These are phyloP conservation scores for Baccha elongata DNA, from an alignment of 2,888 invertebrate species.

Conservation along the genomic window DNA sequence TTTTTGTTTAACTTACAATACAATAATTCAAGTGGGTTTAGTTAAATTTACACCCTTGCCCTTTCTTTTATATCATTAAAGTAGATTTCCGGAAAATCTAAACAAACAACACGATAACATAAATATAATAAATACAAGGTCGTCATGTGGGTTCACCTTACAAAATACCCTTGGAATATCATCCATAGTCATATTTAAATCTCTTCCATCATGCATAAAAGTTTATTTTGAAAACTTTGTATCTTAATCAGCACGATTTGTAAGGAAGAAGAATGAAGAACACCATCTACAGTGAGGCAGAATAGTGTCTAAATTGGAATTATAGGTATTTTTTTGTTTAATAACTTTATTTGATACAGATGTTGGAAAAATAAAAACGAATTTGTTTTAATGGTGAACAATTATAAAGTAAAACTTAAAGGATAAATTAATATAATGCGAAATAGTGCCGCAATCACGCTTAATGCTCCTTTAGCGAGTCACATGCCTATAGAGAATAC, in stretches of 20 bases:
- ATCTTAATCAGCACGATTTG: slow-evolving; percentile 18
- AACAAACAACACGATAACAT: slow-evolving; percentile 17
- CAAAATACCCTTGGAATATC: slow-evolving; percentile 19
- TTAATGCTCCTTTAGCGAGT: too few relatives aligned
- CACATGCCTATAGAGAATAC: too few relatives aligned
- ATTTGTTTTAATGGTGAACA: too few relatives aligned
- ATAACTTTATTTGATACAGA: too few relatives aligned
- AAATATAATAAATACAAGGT: slow-evolving; percentile 1
- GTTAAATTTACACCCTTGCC: background rate
- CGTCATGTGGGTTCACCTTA: slow-evolving; percentile 27
- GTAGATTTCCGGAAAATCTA: background rate
- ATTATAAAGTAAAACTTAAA: too few relatives aligned
- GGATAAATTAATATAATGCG: too few relatives aligned
- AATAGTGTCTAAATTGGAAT: too few relatives aligned
- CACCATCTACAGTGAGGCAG: too few relatives aligned
- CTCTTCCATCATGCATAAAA: slow-evolving; percentile 23
- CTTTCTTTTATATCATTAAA: background rate
- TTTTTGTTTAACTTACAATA: background rate
- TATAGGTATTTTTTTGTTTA: too few relatives aligned
- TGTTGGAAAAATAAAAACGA: too few relatives aligned
- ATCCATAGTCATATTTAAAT: slow-evolving; percentile 55
- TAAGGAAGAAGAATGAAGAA: too few relatives aligned
- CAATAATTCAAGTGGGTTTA: background rate
- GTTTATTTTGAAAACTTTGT: slow-evolving; percentile 32
- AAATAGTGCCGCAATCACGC: too few relatives aligned